A percentile compares a stretch with the other conserved stretches of the same genome.
These are phyloP conservation scores for Chaetodon trifascialis DNA, from an alignment of 2,113 vertebrate genomes.

Conservation along the genomic window DNA sequence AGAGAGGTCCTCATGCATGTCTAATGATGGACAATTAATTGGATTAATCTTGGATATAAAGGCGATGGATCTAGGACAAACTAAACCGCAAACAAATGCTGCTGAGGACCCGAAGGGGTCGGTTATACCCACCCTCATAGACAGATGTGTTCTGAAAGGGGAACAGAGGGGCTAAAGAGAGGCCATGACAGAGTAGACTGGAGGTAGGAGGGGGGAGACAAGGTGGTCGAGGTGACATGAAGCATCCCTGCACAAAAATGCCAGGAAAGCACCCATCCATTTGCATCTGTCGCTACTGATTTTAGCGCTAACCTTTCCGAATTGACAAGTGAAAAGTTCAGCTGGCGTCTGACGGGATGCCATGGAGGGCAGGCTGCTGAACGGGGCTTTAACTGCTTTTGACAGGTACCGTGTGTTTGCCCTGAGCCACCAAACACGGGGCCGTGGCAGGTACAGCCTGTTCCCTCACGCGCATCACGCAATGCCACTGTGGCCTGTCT, in stretches of 20 bases:
- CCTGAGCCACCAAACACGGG: conserved; percentile 80
- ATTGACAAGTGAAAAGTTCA: conserved; percentile 92
- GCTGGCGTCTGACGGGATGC: conserved; percentile 84
- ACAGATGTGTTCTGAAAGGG: conserved; percentile 65
- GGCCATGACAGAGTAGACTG: conserved; percentile 13
- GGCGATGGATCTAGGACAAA: conserved; percentile 9
- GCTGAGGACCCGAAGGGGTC: conserved; percentile 46
- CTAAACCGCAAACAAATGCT: conserved; percentile 35
- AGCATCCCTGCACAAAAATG: conserved; percentile 72
- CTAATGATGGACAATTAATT: conserved; percentile 33
- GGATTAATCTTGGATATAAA: conserved; percentile 29
- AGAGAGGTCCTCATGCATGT: neutral
- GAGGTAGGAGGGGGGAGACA: conserved; percentile 28
- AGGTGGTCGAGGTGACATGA: conserved; percentile 64
- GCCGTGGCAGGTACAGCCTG: conserved; percentile 75
- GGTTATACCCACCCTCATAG: conserved; percentile 42
- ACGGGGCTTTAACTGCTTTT: conserved; percentile 88
- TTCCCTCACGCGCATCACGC: conserved; percentile 56
- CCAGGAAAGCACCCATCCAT: conserved; percentile 82
- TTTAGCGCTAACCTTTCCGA: conserved; percentile 90
- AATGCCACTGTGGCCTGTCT: conserved; percentile 51
- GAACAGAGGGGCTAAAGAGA: conserved; percentile 42
- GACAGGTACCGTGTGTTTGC: conserved; percentile 90
- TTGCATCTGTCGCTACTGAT: conserved; percentile 83
- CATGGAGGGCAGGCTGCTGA: conserved; percentile 84